Evolutionary conservation across 2,888 invertebrate genomes (phyloP), one percentile per base, ranked within the genome.

Genomic region (Agrochola litura): DNA sequence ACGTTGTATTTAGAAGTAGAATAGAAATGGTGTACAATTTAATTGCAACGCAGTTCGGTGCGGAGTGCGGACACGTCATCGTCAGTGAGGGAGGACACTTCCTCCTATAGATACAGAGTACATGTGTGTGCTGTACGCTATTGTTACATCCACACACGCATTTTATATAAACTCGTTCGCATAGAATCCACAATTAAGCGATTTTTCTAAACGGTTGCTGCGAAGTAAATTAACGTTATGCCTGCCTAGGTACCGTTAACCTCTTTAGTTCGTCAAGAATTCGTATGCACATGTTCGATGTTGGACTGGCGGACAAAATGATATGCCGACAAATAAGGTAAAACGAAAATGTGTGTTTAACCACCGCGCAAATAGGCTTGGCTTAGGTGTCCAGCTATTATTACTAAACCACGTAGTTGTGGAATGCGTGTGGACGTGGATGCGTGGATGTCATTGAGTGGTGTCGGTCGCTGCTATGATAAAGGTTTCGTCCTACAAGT

Each of bases 401-500:
- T 77, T 69, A 69, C 37, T 61, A 54, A 67, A 60, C 54, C 58
- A 37, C n/a, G 52, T 58, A n/a, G 60, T 43, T n/a, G 67, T 19
- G 30, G 70, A 37, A 71, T 63, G 84, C 70, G 67, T 52, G 75
- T 63, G 37, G 61, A 73, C 61, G 80, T 72, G 68, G 73, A 37
- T 71, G 81, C 74, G 76, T 69, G 73, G 71, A 73, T 75, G 85
- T 86, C 86, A 86, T 84, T 86, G 86, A 84, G 81, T 68, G 74
- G 80, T 71, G 85, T 65, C 88, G 86, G 88, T 83, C 87, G 88
- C 85, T 80, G 84, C 81, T 78, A 78, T 86, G 87, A 88, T 83
- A 86, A 87, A 88, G 87, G 87, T 83, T 72, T 85, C 80, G 86
- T 87, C 88, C 86, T 86, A 78, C 85, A 76, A 85, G 77, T 86